A percentile compares a stretch with the other conserved stretches of the same genome.
These are phyloP conservation scores for Brassicogethes aeneus DNA, from an alignment of 2,888 invertebrate species.

Conservation along the genomic window DNA sequence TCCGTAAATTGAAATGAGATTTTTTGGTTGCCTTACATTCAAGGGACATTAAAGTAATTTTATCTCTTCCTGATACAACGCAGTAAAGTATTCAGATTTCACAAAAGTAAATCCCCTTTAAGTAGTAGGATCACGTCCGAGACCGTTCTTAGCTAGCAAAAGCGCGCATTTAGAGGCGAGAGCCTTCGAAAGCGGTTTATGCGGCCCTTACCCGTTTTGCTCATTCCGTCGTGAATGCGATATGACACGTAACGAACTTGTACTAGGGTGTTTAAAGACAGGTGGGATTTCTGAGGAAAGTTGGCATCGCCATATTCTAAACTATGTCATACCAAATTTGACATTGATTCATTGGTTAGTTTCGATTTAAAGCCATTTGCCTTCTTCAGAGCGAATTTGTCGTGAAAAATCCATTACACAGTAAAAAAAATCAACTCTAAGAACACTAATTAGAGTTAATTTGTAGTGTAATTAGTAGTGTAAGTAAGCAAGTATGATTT, in stretches of 20 bases:
- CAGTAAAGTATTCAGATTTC: not conserved
- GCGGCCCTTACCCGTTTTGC: too few relatives aligned
- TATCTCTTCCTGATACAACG: not conserved
- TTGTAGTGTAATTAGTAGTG: too few relatives aligned
- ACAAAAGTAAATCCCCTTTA: slow-evolving; percentile 1
- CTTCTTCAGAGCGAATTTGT: too few relatives aligned
- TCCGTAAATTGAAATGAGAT: not conserved
- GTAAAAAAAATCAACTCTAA: too few relatives aligned
- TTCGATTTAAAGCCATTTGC: too few relatives aligned
- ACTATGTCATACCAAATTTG: too few relatives aligned
- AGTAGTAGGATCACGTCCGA: slow-evolving; percentile 2
- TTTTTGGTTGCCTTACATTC: not conserved
- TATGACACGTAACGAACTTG: not conserved
- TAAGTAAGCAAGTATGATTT: too few relatives aligned
- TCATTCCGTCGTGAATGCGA: not conserved
- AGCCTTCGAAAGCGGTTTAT: not conserved
- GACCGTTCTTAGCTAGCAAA: slow-evolving; percentile 1
- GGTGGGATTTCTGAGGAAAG: too few relatives aligned
- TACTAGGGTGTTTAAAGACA: not conserved
- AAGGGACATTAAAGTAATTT: not conserved
- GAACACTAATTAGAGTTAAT: too few relatives aligned
- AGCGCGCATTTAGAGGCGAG: slow-evolving; percentile 1
- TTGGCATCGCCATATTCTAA: too few relatives aligned
- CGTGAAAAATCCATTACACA: too few relatives aligned
- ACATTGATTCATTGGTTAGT: too few relatives aligned